phyloP scores from a whole-genome alignment of 2,113 vertebrate species.

The Mesocricetus auratus region DNA sequence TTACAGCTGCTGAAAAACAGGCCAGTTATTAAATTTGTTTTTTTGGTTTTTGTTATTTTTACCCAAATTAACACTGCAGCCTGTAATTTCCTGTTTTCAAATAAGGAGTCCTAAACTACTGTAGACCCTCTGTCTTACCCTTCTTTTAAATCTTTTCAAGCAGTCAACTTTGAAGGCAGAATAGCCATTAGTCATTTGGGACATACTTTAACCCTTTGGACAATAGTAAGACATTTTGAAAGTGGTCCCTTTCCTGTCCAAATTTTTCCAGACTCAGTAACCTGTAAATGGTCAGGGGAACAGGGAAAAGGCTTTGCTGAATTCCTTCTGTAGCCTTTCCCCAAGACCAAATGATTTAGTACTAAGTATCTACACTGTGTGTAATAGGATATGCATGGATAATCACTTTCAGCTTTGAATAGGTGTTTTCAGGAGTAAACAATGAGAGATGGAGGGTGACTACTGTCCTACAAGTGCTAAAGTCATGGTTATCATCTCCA shows the following conservation, averaged over 20 bases:
- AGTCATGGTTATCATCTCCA: fast-evolving
- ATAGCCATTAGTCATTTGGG: constrained; percentile 7
- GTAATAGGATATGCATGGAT: background rate
- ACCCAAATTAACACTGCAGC: constrained; percentile 59
- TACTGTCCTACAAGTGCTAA: background rate
- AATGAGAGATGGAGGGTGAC: background rate
- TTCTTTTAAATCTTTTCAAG: constrained; percentile 55
- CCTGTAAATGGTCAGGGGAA: background rate
- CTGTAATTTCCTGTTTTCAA: constrained; percentile 56
- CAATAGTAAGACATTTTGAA: background rate
- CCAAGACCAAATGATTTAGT: background rate
- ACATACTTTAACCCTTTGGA: constrained; percentile 43
- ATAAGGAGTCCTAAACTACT: constrained; percentile 57
- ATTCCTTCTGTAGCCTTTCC: background rate
- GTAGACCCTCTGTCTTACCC: background rate
- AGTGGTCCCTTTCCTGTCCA: background rate
- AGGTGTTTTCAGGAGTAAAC: background rate
- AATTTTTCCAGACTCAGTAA: background rate
- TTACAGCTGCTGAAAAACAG: constrained; percentile 57
- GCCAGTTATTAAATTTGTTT: constrained; percentile 64
- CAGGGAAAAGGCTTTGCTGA: background rate
- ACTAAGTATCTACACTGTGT: background rate
- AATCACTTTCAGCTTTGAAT: background rate
- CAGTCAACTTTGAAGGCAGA: constrained; percentile 24
- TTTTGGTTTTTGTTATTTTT: constrained; percentile 60